Evolutionary conservation across 2,113 vertebrate species (phyloP), one percentile per base, ranked within the genome.

Genomic region (Lanius ludovicianus): DNA sequence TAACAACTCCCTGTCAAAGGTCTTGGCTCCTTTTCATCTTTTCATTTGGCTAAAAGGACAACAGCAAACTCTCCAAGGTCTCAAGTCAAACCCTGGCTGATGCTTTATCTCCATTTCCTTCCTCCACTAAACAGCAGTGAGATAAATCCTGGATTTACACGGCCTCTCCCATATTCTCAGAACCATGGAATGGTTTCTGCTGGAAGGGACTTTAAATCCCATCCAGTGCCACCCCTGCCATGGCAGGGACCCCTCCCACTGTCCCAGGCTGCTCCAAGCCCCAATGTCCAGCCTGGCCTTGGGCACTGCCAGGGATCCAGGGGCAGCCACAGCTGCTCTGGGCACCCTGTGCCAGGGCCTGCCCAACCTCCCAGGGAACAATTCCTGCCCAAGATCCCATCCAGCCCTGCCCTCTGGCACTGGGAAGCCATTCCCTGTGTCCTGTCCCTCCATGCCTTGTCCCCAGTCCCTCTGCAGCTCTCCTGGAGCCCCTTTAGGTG

Each of bases 171-270:
- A 4, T 5, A 15, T 42, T 64, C 14, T n/a, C 47, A 42, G 80
- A 71, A 33, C 7, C 21, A 25, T 37, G 25, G 44, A 27, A 50
- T 59, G 44, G 8, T 0, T 41, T 65, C 12, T 2, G 33, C 3
- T 15, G 39, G 44, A 14, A 31, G 13, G 21, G 20, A 31, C 25
- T 0, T 50, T 3, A 64, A 37, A 64, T 0, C 5, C 10, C n/a
- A 47, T 8, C 12, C 12, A 2, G 2, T 56, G 0, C n/a, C 69
- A 49, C 30, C 22, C 37, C 39, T 70, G n/a, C 41, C 56, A 17
- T 17, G 47, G 64, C 65, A 87, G 30, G n/a, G 41, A 71, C 65
- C 63, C 49, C n/a, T 79, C 0, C 75, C 84, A 79, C 41, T 11
- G 2, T 13, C 31, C 83, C 62, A 59, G 71, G 62, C 1, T 67